Percentiles rank a stretch among this genome's conserved stretches.
phyloP scores from a whole-genome alignment of 2,113 vertebrate species.

The Rhinoptilus africanus region DNA sequence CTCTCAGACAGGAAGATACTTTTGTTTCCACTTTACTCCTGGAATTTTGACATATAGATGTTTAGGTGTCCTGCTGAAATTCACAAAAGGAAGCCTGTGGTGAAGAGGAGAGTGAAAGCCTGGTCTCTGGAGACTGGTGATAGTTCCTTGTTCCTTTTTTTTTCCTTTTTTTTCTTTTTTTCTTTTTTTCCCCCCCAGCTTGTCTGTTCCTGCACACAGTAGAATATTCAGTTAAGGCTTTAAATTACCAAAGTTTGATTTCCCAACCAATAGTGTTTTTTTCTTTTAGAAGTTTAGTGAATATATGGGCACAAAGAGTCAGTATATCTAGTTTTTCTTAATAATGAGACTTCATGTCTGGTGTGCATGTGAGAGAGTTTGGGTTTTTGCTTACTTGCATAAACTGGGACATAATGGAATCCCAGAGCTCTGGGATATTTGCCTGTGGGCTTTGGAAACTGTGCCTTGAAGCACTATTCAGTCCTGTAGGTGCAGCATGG shows the following conservation, averaged over 20 bases:
- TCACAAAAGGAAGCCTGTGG: not conserved
- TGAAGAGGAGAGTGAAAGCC: not conserved
- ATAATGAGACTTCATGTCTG: not conserved
- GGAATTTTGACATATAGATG: not conserved
- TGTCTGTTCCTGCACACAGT: not conserved
- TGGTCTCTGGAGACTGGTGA: not conserved
- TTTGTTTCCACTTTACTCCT: not conserved
- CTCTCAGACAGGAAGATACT: not conserved
- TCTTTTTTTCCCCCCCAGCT: not conserved
- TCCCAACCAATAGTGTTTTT: not conserved
- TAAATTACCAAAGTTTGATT: not conserved
- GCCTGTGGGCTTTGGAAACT: not conserved
- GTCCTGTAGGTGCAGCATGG: slow-evolving; percentile 16
- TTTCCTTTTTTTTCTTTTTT: not conserved
- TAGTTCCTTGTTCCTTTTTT: not conserved
- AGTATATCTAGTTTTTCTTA: not conserved
- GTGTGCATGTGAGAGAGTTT: slow-evolving; percentile 14
- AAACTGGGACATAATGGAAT: not conserved
- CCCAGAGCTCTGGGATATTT: not conserved
- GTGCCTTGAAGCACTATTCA: not conserved
- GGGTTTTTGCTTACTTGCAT: not conserved
- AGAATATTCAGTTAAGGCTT: not conserved
- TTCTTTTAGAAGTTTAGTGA: not conserved
- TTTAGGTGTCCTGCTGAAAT: not conserved
- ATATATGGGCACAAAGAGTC: not conserved